Base-by-base conservation (phyloP, 23 tunicate species). In the Corella eumyota region DNA sequence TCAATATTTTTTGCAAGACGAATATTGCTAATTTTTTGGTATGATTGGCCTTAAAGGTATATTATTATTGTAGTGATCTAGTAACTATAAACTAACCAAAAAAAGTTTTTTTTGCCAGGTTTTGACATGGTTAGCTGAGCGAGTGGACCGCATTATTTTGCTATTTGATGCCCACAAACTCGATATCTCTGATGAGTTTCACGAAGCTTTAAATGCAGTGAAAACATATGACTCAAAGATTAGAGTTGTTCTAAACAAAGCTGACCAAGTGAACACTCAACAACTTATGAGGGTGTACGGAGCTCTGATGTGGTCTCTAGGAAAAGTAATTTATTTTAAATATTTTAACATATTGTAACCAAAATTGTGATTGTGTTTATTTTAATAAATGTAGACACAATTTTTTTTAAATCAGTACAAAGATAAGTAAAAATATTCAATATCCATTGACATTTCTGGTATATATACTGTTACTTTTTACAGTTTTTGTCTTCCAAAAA, bases 231-330 rank as follows among this genome's bases (percentile, higher is more conserved):
- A 93, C 49, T 79, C 81, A 6, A 93, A 93, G 67, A 93, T 93
- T 36, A 83, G 99, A 29, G 99, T 93, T 36, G 99, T 93, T 36
- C 76, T 93, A 21, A 93, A 93, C 71, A 93, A 93, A 69, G 73
- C 72, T 34, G 99, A 93, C 73, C 95, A 85, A 56, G 93, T 93
- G 20, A 90, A 90, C 71, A 93, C 99, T 3, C 99, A 93, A 66
- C 99, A 93, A 53, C 68, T 93, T 32, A 85, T 93, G 99, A 68
- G 99, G 34, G 99, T 93, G 24, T 93, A 93, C 62, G 99, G 99
- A 45, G 99, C 99, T 11, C 90, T 93, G 13, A 93, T 93, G 99
- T 93, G 99, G 99, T 84, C 95, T 0, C 79, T 93, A 0, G 99
- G 99, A 49, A 93, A 93, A 79, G 99, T 93, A 54, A 0, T 19